A percentile compares a stretch with the other conserved stretches of the same genome.
These are phyloP conservation scores for Caranx melampygus DNA, from an alignment of 2,113 vertebrate species.

Conservation along the genomic window DNA sequence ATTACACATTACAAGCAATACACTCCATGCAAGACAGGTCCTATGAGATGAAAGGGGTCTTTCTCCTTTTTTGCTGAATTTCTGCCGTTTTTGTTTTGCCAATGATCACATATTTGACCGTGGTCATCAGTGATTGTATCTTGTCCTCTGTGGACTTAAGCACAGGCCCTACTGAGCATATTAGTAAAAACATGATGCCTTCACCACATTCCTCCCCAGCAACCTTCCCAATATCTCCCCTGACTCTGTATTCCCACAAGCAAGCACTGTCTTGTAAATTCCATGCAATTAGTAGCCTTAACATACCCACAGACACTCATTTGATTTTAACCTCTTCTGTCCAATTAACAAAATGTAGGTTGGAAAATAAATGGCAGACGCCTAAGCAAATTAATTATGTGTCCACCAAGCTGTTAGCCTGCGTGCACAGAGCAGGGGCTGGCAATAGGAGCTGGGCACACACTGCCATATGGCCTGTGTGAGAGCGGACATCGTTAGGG, in stretches of 20 bases:
- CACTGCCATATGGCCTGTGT: slow-evolving; percentile 82
- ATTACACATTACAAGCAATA: slow-evolving; percentile 32
- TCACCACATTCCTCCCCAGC: slow-evolving; percentile 49
- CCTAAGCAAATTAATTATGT: slow-evolving; percentile 86
- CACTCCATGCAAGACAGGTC: slow-evolving; percentile 13
- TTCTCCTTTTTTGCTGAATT: background rate
- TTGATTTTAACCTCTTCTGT: slow-evolving; percentile 83
- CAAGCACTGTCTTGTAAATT: slow-evolving; percentile 61
- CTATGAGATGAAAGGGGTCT: background rate
- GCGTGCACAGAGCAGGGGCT: slow-evolving; percentile 72
- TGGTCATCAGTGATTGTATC: slow-evolving; percentile 36
- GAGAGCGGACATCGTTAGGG: slow-evolving; percentile 72
- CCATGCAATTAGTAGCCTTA: slow-evolving; percentile 75
- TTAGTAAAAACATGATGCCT: slow-evolving; percentile 57
- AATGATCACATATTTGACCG: slow-evolving; percentile 36
- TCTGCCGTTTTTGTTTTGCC: slow-evolving; percentile 30
- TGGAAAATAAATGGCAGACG: slow-evolving; percentile 87
- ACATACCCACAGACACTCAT: slow-evolving; percentile 77
- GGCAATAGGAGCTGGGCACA: slow-evolving; percentile 73
- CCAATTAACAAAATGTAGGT: slow-evolving; percentile 87
- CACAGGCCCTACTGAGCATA: slow-evolving; percentile 33
- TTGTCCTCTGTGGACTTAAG: slow-evolving; percentile 31
- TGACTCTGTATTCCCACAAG: slow-evolving; percentile 53
- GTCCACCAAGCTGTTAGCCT: slow-evolving; percentile 85
- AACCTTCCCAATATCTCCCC: slow-evolving; percentile 42